Percentiles rank a stretch among this genome's conserved stretches.
phyloP scores from a whole-genome alignment of 2,797 vertebrate species.

The Megaceryle alcyon region DNA sequence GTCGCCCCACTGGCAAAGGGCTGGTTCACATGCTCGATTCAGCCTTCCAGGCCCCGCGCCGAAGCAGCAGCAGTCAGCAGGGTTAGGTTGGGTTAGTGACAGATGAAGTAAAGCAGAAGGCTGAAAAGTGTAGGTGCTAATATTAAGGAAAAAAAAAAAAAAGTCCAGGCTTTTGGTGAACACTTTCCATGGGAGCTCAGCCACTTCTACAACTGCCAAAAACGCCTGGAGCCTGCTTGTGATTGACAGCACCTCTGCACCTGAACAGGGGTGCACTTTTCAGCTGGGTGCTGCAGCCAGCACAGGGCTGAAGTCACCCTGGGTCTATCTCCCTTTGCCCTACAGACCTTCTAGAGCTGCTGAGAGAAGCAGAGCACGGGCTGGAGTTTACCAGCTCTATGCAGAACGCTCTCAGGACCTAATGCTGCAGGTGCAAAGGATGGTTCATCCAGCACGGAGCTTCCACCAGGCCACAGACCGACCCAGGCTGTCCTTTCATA shows the following conservation, averaged over 20 bases:
- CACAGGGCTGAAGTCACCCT: background rate
- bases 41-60: background rate
- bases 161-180: background rate
- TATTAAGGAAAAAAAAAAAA: background rate
- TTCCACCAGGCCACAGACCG: background rate
- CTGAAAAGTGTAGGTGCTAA: background rate
- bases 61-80: background rate
- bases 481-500: background rate
- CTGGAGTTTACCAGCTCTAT: background rate
- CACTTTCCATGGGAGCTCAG: background rate
- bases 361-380: rapidly evolving
- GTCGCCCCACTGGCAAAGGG: background rate
- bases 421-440: background rate
- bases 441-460: background rate
- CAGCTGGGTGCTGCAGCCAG: background rate
- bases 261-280: background rate
- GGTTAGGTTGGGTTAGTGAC: conserved; percentile 1
- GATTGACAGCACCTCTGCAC: background rate
- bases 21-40: background rate
- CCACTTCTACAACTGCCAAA: background rate
- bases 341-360: background rate
- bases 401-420: background rate
- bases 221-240: rapidly evolving
- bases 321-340: background rate
- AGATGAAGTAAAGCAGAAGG: background rate